These are phyloP conservation scores for Aulostomus chinensis DNA, from an alignment of 2,797 vertebrate genomes.

Conservation along the genomic window DNA sequence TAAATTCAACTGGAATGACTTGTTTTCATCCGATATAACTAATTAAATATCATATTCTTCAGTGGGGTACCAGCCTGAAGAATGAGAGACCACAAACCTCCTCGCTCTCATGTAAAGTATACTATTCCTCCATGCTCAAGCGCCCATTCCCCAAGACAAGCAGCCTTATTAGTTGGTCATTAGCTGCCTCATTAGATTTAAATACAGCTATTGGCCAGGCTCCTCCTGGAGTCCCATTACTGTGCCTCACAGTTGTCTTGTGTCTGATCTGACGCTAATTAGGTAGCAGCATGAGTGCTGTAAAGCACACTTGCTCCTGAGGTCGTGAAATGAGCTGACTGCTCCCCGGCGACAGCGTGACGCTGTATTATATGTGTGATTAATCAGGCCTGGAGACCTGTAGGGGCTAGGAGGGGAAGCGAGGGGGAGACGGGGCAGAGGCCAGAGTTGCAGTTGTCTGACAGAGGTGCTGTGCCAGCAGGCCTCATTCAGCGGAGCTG, in stretches of 20 bases:
- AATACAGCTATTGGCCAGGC: conserved; percentile 57
- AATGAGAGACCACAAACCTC: background rate
- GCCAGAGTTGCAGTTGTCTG: conserved; percentile 72
- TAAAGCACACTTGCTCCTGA: conserved; percentile 70
- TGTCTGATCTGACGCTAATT: conserved; percentile 78
- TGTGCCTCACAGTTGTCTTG: conserved; percentile 60
- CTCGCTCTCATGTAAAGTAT: conserved; percentile 20
- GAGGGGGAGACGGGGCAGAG: conserved; percentile 54
- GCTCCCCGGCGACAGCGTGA: conserved; percentile 59
- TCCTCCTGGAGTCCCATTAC: conserved; percentile 69
- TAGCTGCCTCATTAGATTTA: conserved; percentile 79
- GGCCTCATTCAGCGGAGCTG: conserved; percentile 74
- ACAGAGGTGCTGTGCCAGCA: conserved; percentile 84
- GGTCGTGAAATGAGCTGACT: conserved; percentile 72
- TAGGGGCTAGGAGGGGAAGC: conserved; percentile 15
- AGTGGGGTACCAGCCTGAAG: background rate
- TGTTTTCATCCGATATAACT: conserved; percentile 1
- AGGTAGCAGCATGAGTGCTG: conserved; percentile 65
- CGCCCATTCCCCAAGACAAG: conserved; percentile 55
- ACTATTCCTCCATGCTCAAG: conserved; percentile 28
- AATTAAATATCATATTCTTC: conserved; percentile 6
- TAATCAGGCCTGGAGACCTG: conserved; percentile 70
- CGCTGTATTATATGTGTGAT: conserved; percentile 73
- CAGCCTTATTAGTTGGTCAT: conserved; percentile 74
- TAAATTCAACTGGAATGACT: background rate